These are phyloP conservation scores for Myiagra hebetior DNA, from an alignment of 2,113 vertebrate genomes.

Conservation along the genomic window DNA sequence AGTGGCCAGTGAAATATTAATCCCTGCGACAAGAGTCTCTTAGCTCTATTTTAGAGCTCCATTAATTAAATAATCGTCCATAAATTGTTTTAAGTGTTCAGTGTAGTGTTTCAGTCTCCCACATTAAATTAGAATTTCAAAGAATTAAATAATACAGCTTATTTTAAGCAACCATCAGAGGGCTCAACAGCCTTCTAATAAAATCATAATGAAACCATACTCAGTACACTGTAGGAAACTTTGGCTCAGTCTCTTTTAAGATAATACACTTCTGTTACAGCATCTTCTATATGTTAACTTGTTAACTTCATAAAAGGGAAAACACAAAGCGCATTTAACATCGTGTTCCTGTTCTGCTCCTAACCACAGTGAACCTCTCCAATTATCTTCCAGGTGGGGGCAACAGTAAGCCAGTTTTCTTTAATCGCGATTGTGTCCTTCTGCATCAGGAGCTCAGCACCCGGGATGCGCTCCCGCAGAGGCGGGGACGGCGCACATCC, in stretches of 20 bases:
- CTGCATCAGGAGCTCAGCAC: not conserved
- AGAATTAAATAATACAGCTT: conserved; percentile 36
- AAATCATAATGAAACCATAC: not conserved
- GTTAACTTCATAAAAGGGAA: not conserved
- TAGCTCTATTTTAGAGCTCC: not conserved
- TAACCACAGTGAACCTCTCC: not conserved
- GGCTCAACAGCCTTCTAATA: not conserved
- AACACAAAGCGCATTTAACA: not conserved
- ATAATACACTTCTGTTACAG: not conserved
- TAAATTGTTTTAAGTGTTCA: not conserved
- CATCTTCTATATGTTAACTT: not conserved
- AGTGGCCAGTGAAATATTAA: not conserved
- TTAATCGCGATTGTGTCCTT: not conserved
- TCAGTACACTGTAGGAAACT: not conserved
- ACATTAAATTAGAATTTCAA: conserved; percentile 18
- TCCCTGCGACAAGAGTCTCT: not conserved
- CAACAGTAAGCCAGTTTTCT: conserved; percentile 68
- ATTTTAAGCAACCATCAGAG: conserved; percentile 45
- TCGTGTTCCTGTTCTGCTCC: not conserved
- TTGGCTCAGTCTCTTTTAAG: conserved; percentile 11
- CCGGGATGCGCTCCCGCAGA: not conserved
- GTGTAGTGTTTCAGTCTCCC: not conserved
- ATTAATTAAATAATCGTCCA: not conserved
- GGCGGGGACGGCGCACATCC: not conserved
- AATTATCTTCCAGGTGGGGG: conserved; percentile 72